These are phyloP conservation scores for Dryoscopus gambensis DNA, from an alignment of 2,113 vertebrate genomes.

Conservation along the genomic window DNA sequence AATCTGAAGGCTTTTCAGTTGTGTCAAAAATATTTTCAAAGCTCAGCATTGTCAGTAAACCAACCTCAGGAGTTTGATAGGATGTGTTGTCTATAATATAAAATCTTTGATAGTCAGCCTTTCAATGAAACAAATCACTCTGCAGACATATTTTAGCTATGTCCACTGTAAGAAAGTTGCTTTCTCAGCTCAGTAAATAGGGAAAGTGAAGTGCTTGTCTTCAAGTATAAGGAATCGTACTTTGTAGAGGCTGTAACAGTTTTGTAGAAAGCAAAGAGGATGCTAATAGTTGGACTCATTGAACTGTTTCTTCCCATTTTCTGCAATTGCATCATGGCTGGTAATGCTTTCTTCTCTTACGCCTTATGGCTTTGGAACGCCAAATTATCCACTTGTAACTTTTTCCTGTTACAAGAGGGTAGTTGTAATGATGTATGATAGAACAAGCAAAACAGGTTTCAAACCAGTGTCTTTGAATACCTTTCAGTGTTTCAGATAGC, in stretches of 20 bases:
- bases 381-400: background rate
- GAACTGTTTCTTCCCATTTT: background rate
- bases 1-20: background rate
- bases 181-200: background rate
- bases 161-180: background rate
- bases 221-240: background rate
- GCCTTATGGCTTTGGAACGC: fast-evolving
- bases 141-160: background rate
- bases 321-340: background rate
- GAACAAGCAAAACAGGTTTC: background rate
- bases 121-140: background rate
- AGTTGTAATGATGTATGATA: background rate
- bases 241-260: background rate
- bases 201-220: background rate
- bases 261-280: background rate
- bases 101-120: background rate
- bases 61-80: background rate
- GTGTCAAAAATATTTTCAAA: background rate
- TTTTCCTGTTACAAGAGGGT: background rate
- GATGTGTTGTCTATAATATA: background rate
- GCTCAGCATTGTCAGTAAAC: background rate
- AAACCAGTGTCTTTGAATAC: background rate
- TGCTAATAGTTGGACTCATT: background rate
- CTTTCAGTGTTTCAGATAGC: background rate
- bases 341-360: background rate